Percentiles rank a stretch among this genome's conserved stretches.
phyloP scores from a whole-genome alignment of 2,113 vertebrate genomes.

The Lagopus leucura region DNA sequence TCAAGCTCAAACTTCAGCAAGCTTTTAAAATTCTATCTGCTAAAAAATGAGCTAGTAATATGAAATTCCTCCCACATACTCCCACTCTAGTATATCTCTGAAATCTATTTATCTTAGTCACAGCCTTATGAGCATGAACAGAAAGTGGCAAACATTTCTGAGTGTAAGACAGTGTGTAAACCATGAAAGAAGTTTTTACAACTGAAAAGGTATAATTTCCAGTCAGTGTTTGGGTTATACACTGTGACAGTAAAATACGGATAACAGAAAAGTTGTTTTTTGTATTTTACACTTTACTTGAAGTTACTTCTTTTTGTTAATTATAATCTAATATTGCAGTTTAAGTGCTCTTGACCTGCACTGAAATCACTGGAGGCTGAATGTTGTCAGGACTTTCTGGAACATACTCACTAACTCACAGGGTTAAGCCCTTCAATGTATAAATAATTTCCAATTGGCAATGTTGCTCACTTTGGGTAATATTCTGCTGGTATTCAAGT shows the following conservation, averaged over 20 bases:
- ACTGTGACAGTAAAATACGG: neutral
- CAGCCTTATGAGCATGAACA: constrained; percentile 71
- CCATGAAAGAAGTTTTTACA: constrained; percentile 35
- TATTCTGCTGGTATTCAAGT: neutral
- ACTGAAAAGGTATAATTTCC: constrained; percentile 57
- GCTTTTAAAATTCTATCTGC: constrained; percentile 68
- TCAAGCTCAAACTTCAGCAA: constrained; percentile 51
- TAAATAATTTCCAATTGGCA: neutral
- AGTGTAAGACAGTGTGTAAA: constrained; percentile 38
- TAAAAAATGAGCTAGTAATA: constrained; percentile 66
- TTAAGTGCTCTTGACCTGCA: neutral
- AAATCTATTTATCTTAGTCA: constrained; percentile 80
- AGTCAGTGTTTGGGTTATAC: neutral
- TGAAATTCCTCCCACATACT: constrained; percentile 77
- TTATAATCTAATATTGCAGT: neutral
- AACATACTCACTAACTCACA: neutral
- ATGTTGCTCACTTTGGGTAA: neutral
- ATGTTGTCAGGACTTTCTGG: fast-evolving
- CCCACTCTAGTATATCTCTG: constrained; percentile 70
- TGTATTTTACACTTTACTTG: neutral
- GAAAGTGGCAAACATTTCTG: constrained; percentile 68
- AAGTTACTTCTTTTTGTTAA: neutral
- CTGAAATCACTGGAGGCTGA: neutral
- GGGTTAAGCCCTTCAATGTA: neutral
- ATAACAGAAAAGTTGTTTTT: neutral